These are phyloP conservation scores for Brachyalestes nurse DNA, from an alignment of 2,797 vertebrate species.

Conservation along the genomic window DNA sequence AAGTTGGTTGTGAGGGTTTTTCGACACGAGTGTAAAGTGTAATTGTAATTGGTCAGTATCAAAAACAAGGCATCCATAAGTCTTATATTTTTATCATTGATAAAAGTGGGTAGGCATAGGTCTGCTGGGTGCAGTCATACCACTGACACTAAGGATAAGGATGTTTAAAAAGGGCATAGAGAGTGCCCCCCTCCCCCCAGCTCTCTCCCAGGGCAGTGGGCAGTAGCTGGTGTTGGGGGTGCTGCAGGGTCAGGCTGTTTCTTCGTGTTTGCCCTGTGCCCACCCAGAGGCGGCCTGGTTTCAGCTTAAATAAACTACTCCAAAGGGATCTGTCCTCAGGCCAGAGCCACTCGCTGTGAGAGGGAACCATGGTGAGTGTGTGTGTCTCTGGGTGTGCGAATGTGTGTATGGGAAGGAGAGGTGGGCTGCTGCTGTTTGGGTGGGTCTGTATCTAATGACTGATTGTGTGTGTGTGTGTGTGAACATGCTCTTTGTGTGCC, in stretches of 20 bases:
- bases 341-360: constrained; percentile 13
- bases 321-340: constrained; percentile 35
- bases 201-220: not conserved
- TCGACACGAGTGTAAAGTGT: too few species aligned
- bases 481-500: constrained; percentile 12
- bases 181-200: constrained; percentile 4
- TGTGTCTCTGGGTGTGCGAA: not conserved
- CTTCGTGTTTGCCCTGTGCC: constrained; percentile 14
- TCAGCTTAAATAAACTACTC: constrained; percentile 51
- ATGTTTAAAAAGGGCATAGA: not conserved
- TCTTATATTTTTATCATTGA: too few species aligned
- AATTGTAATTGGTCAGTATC: too few species aligned
- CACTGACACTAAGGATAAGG: not conserved
- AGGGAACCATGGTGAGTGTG: constrained; percentile 9
- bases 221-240: not conserved
- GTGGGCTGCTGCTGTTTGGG: constrained; percentile 7
- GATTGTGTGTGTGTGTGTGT: constrained; percentile 4
- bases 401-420: not conserved
- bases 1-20: too few species aligned
- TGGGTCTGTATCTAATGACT: constrained; percentile 5
- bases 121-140: too few species aligned
- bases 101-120: too few species aligned
- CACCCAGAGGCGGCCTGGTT: constrained; percentile 35
- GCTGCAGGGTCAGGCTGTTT: constrained; percentile 34
- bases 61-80: too few species aligned